Conservation (phyloP, 2,888 invertebrate species). For the Clepsis dumicolana region DNA sequence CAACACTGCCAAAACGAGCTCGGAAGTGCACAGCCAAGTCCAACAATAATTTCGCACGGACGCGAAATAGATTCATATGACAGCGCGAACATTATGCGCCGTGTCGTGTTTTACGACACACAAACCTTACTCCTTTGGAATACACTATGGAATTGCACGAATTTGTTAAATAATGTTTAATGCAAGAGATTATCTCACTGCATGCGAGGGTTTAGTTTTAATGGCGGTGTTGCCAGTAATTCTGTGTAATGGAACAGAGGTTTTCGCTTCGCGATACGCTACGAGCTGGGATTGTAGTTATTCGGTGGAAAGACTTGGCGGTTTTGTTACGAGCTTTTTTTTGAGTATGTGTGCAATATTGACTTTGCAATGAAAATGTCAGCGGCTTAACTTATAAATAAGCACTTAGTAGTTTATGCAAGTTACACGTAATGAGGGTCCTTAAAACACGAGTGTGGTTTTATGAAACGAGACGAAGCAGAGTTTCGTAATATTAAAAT, state of each 20-base stretch:
- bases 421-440: too few species aligned
- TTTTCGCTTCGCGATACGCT: constrained; percentile 10
- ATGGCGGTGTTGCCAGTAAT: constrained; percentile 32
- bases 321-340: constrained; percentile 1
- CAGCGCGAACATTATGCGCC: constrained; percentile 25
- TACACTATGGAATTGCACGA: constrained; percentile 20
- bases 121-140: constrained; percentile 19
- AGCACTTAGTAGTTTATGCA: too few species aligned
- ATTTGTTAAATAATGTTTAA: constrained; percentile 18
- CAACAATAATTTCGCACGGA: constrained; percentile 21
- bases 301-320: constrained; percentile 15
- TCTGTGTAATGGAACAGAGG: constrained; percentile 27
- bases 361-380: neutral
- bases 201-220: constrained; percentile 40
- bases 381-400: too few species aligned
- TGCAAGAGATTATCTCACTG: constrained; percentile 37
- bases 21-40: constrained; percentile 34
- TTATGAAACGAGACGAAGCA: too few species aligned
- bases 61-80: constrained; percentile 40
- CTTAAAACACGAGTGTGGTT: too few species aligned
- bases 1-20: neutral
- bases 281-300: constrained; percentile 29
- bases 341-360: neutral
- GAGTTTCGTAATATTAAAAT: too few species aligned
- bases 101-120: constrained; percentile 28